Conservation (phyloP, 1,140 invertebrate species). For the Drosophila orena region DNA sequence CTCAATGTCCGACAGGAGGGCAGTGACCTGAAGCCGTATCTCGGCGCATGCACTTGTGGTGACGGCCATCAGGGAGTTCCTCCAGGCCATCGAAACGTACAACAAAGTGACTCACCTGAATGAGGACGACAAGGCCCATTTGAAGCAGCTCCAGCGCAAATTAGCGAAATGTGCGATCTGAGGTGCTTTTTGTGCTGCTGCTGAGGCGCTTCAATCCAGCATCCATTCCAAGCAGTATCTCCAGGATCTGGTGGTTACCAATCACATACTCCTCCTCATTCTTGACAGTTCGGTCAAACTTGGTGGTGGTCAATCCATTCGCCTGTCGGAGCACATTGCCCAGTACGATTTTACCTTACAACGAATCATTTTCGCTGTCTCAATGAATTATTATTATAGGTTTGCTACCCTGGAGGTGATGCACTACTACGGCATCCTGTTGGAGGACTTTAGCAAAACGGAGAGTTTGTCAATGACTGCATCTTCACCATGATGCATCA, state of each 20-base stretch:
- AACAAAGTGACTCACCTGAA: constrained; percentile 87
- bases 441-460: constrained; percentile 91
- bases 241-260: constrained; percentile 91
- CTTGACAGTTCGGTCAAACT: constrained; percentile 87
- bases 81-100: constrained; percentile 90
- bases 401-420: constrained; percentile 90
- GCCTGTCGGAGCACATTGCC: constrained; percentile 89
- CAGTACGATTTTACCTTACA: constrained; percentile 87
- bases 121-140: constrained; percentile 86
- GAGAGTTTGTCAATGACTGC: constrained; percentile 91
- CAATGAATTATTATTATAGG: constrained; percentile 80
- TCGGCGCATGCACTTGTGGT: constrained; percentile 91
- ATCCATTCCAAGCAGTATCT: constrained; percentile 90
- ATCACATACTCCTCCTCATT: constrained; percentile 90
- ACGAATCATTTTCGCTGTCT: not conserved
- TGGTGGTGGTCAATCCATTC: constrained; percentile 85
- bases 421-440: constrained; percentile 90
- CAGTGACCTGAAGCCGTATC: constrained; percentile 87
- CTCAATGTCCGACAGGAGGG: constrained; percentile 87
- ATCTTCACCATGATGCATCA: constrained; percentile 94
- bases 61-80: constrained; percentile 90
- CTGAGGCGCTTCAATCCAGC: constrained; percentile 89
- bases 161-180: constrained; percentile 88
- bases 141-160: constrained; percentile 87
- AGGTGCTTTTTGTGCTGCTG: constrained; percentile 89